Evolutionary conservation across 2,888 invertebrate species (phyloP).

Genomic region (Caenorhabditis wallacei): DNA sequence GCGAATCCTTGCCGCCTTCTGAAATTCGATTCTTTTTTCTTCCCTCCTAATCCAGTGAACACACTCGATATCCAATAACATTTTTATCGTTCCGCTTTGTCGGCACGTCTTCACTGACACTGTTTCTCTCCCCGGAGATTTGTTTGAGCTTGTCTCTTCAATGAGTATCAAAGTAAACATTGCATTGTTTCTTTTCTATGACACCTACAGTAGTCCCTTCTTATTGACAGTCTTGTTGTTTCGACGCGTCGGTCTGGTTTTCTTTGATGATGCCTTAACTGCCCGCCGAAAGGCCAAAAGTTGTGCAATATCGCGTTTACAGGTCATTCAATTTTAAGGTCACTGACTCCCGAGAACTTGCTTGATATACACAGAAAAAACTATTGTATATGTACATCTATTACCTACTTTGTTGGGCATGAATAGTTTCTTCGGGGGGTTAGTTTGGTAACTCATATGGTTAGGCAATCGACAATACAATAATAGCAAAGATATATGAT

Average conservation of each 20-base stretch:
- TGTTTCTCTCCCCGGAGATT: constrained; percentile 10
- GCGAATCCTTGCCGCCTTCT: constrained; percentile 54
- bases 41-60: constrained; percentile 46
- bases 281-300: constrained; percentile 21
- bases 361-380: neutral
- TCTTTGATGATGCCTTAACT: constrained; percentile 14
- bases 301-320: constrained; percentile 60
- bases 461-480: constrained; percentile 26
- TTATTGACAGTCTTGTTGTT: constrained; percentile 38
- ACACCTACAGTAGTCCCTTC: constrained; percentile 23
- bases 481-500: constrained; percentile 13
- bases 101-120: no score
- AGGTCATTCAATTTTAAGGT: constrained; percentile 47
- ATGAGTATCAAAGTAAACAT: constrained; percentile 29
- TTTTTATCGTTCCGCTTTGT: constrained; percentile 40
- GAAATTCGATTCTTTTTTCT: constrained; percentile 31
- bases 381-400: neutral
- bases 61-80: constrained; percentile 49
- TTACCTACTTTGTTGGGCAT: neutral
- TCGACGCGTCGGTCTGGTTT: neutral
- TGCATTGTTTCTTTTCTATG: constrained; percentile 43
- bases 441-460: neutral
- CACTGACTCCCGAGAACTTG: constrained; percentile 32
- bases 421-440: neutral
- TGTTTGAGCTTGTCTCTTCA: constrained; percentile 22